These are phyloP conservation scores for Octonoba sinensis DNA, from an alignment of 2,888 invertebrate species.

Conservation along the genomic window DNA sequence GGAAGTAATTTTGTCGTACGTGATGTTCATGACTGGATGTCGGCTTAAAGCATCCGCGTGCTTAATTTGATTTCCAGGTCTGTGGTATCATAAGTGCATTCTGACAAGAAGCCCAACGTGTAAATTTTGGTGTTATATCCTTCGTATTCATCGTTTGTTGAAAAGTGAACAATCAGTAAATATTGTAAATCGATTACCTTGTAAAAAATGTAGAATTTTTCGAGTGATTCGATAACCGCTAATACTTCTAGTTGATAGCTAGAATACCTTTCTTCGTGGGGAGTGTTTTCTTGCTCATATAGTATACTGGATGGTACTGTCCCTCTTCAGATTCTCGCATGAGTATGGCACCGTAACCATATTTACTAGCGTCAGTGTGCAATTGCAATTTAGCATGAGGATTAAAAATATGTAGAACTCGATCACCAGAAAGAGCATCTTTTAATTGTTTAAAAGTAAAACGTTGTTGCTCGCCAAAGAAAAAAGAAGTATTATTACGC, in stretches of 20 bases:
- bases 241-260: constrained; percentile 23
- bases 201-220: constrained; percentile 10
- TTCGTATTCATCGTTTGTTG: constrained; percentile 20
- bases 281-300: neutral
- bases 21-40: too few species aligned
- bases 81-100: too few species aligned
- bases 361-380: too few species aligned
- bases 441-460: constrained; percentile 16
- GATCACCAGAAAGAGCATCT: neutral
- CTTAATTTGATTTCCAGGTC: too few species aligned
- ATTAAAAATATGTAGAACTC: constrained; percentile 18
- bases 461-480: neutral
- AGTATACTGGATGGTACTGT: neutral
- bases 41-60: too few species aligned
- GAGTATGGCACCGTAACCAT: constrained; percentile 16
- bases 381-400: constrained; percentile 9
- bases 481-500: constrained; percentile 4
- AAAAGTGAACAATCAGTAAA: constrained; percentile 15
- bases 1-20: too few species aligned
- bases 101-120: constrained; percentile 22
- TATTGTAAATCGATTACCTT: constrained; percentile 13
- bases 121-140: neutral
- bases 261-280: constrained; percentile 1
- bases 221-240: neutral
- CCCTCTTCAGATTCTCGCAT: constrained; percentile 8